Percentiles rank a stretch among this genome's conserved stretches.
Conservation (phyloP, 2,888 invertebrate species). For the Cyrtodaria siliqua region DNA sequence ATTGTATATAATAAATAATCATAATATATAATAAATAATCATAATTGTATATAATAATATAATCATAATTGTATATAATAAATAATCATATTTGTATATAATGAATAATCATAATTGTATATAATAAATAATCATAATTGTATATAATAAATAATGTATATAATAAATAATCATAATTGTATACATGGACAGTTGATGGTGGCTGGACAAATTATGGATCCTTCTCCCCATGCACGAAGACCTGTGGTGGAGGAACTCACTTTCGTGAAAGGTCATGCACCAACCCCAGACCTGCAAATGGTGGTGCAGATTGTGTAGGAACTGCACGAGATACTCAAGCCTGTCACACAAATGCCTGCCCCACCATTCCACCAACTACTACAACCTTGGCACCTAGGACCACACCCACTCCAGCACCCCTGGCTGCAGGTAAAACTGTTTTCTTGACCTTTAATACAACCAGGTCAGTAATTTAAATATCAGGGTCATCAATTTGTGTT, state of each 20-base stretch:
- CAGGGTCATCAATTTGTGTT: no score
- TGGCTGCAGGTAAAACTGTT: slow-evolving; percentile 51
- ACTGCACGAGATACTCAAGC: slow-evolving; percentile 60
- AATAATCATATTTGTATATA: no score
- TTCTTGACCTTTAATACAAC: no score
- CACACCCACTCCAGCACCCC: slow-evolving; percentile 45
- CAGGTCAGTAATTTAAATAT: no score
- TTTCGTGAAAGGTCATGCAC: slow-evolving; percentile 74
- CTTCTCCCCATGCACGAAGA: slow-evolving; percentile 74
- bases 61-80: no score
- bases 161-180: no score
- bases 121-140: no score
- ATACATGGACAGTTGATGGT: slow-evolving; percentile 72
- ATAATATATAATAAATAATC: no score
- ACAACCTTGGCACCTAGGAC: slow-evolving; percentile 42
- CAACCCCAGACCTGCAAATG: slow-evolving; percentile 76
- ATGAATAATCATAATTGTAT: no score
- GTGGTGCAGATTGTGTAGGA: slow-evolving; percentile 72
- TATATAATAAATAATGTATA: no score
- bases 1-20: no score
- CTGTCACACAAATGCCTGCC: slow-evolving; percentile 71
- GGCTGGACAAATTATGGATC: slow-evolving; percentile 75
- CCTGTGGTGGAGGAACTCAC: slow-evolving; percentile 76
- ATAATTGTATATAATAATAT: no score
- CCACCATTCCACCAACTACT: slow-evolving; percentile 70